A percentile compares a stretch with the other conserved stretches of the same genome.
Evolutionary conservation across 2,888 invertebrate genomes (phyloP).

Genomic region (Adineta ricciae): DNA sequence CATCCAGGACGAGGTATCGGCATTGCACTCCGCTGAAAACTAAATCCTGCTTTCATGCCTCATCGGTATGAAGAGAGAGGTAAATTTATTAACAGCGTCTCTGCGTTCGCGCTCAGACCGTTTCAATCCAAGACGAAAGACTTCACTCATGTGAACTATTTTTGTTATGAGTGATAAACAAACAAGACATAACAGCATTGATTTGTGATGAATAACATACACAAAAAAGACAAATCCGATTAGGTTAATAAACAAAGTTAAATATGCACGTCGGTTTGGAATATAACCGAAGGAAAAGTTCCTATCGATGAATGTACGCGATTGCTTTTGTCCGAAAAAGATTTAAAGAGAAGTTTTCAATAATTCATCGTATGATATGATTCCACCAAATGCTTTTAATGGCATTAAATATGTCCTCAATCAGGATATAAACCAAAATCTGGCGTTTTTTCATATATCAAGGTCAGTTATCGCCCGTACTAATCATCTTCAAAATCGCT

Average conservation of each 20-base stretch:
- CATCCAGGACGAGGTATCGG: slow-evolving; percentile 9
- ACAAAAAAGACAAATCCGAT: not conserved
- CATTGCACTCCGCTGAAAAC: not conserved
- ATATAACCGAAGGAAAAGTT: not conserved
- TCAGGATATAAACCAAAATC: no score
- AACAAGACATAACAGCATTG: no score
- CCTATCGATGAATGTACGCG: not conserved
- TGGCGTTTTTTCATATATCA: no score
- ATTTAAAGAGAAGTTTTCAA: no score
- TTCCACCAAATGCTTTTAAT: not conserved
- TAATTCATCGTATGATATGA: not conserved
- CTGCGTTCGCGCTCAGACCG: not conserved
- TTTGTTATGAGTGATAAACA: no score
- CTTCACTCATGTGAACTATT: no score
- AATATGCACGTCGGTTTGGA: not conserved
- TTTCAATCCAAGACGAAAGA: not conserved
- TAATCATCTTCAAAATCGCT: no score
- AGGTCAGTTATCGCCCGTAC: no score
- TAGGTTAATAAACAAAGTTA: not conserved
- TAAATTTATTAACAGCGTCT: not conserved
- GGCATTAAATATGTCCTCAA: no score
- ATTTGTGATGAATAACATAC: no score
- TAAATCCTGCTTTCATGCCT: not conserved
- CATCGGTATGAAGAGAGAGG: not conserved
- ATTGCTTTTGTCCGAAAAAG: not conserved